These are phyloP conservation scores for Lobophora halterata DNA, from an alignment of 2,888 invertebrate species.

Conservation along the genomic window DNA sequence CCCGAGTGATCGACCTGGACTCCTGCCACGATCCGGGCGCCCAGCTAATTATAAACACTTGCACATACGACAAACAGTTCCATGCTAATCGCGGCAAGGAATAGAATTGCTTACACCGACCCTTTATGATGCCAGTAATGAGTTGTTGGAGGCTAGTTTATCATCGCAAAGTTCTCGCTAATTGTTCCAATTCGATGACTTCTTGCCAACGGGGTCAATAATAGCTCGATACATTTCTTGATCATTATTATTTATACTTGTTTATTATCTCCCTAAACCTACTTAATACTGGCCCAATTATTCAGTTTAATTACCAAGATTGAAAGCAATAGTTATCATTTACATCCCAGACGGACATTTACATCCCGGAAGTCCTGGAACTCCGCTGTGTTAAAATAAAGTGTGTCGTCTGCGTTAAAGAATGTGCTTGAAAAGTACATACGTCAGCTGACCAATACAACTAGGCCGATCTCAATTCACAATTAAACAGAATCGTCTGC, in stretches of 20 bases:
- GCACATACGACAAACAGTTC: constrained; percentile 55
- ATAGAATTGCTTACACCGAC: constrained; percentile 49
- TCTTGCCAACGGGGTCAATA: constrained; percentile 39
- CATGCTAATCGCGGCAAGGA: constrained; percentile 55
- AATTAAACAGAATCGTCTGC: constrained; percentile 57
- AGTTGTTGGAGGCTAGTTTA: constrained; percentile 44
- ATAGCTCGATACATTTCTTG: constrained; percentile 27
- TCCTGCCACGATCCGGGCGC: constrained; percentile 69
- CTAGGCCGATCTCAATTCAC: constrained; percentile 63
- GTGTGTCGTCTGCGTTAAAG: constrained; percentile 46
- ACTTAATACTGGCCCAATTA: constrained; percentile 3
- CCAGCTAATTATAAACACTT: constrained; percentile 65
- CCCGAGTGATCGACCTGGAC: constrained; percentile 78
- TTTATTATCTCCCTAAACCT: constrained; percentile 10
- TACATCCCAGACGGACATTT: too few relatives aligned
- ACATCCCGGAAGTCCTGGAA: too few relatives aligned
- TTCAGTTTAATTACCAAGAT: constrained; percentile 26
- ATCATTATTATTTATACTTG: constrained; percentile 11
- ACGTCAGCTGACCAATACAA: constrained; percentile 69
- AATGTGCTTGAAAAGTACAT: constrained; percentile 58
- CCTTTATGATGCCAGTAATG: constrained; percentile 40
- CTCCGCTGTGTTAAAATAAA: constrained; percentile 26
- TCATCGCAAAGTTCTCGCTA: constrained; percentile 44
- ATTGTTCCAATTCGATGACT: constrained; percentile 47
- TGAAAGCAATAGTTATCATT: too few relatives aligned